Evolutionary conservation across 2,888 invertebrate genomes (phyloP).

Genomic region (Leptinotarsa juncta): DNA sequence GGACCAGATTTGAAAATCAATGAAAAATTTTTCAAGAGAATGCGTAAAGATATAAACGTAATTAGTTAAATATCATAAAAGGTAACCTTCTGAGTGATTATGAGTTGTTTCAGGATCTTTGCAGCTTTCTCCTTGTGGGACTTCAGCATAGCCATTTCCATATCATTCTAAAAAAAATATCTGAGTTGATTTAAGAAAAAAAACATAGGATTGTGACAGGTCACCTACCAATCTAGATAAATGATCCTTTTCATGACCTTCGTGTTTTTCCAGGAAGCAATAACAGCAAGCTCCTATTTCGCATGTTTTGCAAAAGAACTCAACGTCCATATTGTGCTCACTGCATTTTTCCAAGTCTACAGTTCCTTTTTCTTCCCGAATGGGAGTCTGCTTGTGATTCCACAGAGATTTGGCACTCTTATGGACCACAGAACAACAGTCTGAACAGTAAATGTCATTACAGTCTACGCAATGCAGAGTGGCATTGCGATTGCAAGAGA

Average conservation of each 20-base stretch:
- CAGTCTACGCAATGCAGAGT: constrained; percentile 57
- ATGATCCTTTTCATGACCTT: constrained; percentile 57
- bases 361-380: constrained; percentile 34
- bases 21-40: no score
- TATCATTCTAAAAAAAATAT: constrained; percentile 39
- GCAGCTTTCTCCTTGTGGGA: constrained; percentile 39
- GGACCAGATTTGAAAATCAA: no score
- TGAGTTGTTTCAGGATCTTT: constrained; percentile 40
- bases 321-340: constrained; percentile 57
- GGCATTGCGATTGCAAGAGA: constrained; percentile 52
- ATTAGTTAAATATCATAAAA: not conserved
- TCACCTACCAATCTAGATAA: constrained; percentile 61
- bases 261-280: constrained; percentile 63
- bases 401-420: constrained; percentile 60
- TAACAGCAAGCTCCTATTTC: constrained; percentile 62
- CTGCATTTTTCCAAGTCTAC: constrained; percentile 49
- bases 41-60: no score
- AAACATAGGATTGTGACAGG: not conserved
- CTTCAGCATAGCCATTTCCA: constrained; percentile 45
- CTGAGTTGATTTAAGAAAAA: not conserved
- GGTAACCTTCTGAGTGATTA: constrained; percentile 40
- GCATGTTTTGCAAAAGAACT: constrained; percentile 65
- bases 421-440: constrained; percentile 58
- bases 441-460: constrained; percentile 56
- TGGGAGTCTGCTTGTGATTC: constrained; percentile 54